These are phyloP conservation scores for Ctenosaura bakeri DNA, from an alignment of 2,797 vertebrate species.

Conservation along the genomic window DNA sequence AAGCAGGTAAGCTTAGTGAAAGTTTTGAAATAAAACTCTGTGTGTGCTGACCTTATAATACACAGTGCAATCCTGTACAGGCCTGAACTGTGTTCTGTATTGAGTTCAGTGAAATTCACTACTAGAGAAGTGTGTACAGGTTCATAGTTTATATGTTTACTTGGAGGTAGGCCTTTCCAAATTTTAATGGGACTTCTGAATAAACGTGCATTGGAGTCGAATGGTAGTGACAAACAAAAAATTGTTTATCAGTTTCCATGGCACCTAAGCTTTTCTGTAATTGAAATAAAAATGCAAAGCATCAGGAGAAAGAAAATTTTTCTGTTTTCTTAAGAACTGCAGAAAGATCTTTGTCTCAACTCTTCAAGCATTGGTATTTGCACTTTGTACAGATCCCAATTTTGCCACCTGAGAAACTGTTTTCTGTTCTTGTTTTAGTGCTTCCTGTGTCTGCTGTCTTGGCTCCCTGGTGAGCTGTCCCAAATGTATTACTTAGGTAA, in stretches of 20 bases:
- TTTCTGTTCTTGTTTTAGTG: neutral
- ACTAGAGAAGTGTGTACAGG: neutral
- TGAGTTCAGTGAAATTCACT: neutral
- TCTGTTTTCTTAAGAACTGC: neutral
- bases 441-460: too few species aligned
- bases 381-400: neutral
- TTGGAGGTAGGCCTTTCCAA: neutral
- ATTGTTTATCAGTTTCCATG: neutral
- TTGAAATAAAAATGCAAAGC: neutral
- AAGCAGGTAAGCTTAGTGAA: constrained; percentile 86
- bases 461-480: too few species aligned
- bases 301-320: neutral
- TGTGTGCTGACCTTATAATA: neutral
- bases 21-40: neutral
- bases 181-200: neutral
- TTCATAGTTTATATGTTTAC: neutral
- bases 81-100: neutral
- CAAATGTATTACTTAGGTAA: too few species aligned
- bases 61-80: neutral
- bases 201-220: neutral
- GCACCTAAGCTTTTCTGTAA: neutral
- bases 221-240: too few species aligned
- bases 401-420: neutral
- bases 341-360: neutral
- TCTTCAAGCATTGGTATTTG: neutral